Conservation (phyloP, 2,113 vertebrate genomes). For the Odocoileus hemionus region DNA sequence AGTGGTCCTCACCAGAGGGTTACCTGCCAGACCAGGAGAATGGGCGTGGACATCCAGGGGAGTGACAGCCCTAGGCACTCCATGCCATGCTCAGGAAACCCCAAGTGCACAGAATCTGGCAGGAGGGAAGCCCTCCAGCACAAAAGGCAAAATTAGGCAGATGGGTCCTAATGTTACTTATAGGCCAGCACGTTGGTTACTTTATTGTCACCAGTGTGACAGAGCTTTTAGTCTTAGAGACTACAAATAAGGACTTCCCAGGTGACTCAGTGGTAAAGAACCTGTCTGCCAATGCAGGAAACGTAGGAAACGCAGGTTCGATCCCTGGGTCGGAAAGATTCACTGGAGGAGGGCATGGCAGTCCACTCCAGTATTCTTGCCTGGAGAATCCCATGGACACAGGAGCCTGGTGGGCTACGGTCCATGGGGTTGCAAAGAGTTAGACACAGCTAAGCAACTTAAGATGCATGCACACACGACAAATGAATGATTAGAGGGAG, state of each 20-base stretch:
- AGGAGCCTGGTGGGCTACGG: neutral
- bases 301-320: neutral
- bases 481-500: neutral
- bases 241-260: neutral
- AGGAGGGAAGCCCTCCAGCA: neutral
- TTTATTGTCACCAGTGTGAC: neutral
- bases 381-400: neutral
- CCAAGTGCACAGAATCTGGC: neutral
- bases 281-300: neutral
- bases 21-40: neutral
- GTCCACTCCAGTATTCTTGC: neutral
- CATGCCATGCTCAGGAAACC: neutral
- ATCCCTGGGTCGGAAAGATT: neutral
- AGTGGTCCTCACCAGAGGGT: neutral
- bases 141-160: neutral
- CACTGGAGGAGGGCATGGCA: neutral
- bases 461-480: neutral
- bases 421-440: neutral
- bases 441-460: neutral
- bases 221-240: neutral
- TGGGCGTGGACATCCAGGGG: neutral
- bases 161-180: neutral
- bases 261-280: neutral
- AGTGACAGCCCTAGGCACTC: neutral
- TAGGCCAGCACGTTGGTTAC: neutral